Evolutionary conservation across 2,797 vertebrate genomes (phyloP), one percentile per base, ranked within the genome.

Genomic region (Micropoecilia bifurca): DNA sequence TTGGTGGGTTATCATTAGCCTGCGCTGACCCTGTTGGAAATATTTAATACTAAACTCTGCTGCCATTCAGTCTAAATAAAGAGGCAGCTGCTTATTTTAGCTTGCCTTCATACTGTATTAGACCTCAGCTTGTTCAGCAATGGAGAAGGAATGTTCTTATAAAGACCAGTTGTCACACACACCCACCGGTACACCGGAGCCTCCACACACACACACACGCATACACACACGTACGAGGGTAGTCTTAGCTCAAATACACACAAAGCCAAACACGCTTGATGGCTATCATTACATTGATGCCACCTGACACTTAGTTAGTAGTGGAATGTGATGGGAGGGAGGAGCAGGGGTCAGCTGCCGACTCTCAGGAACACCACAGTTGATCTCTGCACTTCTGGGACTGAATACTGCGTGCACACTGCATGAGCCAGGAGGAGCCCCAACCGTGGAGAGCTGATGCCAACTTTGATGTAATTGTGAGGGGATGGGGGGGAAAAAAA

Each of bases 261-360:
- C 91, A 93, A 90, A 93, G 87, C 90, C 92, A 91, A 74, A 81
- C 81, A 93, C 88, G 91, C 93, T 91, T 88, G 91, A 94, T 94
- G 89, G 93, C 91, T 95, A 94, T 94, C 87, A 89, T 91, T 94
- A 92, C 92, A 92, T 91, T 94, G 92, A 95, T 94, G 92, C 91
- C 93, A 95, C 92, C 93, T 94, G 93, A 94, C 93, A 93, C 92
- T 93, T 94, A 89, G 90, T 94, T 92, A 91, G 91, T 81, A 82
- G 80, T 84, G 95, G 95, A 95, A 96, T 96, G 93, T 90, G 90
- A 90, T 76, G 85, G 79, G 90, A 81, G 90, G 86, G 87, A 73
- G 84, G 79, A 69, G 71, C 53, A 78, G 59, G 72, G 84, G 81
- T 80, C 90, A 91, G 89, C 92, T 92, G 93, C 90, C 72, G 78